These are phyloP conservation scores for Brachypteracias leptosomus DNA, from an alignment of 2,113 vertebrate species.

Conservation along the genomic window DNA sequence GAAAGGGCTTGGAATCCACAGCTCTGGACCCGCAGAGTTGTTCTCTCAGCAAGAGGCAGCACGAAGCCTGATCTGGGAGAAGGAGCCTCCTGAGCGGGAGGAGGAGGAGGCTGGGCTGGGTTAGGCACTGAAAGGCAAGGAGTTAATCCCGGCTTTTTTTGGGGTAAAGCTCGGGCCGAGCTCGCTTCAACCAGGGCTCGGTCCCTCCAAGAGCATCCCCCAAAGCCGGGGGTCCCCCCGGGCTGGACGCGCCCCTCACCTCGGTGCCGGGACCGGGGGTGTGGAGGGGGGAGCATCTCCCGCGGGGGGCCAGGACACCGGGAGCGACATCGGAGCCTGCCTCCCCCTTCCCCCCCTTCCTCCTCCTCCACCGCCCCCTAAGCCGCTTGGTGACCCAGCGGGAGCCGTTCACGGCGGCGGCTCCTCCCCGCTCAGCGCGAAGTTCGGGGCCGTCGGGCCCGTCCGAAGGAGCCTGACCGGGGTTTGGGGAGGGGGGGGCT, in stretches of 20 bases:
- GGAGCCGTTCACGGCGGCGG: neutral
- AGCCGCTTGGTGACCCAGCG: neutral
- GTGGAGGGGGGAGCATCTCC: neutral
- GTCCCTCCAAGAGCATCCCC: neutral
- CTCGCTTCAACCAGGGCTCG: neutral
- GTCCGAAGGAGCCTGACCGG: neutral
- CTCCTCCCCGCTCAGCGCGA: neutral
- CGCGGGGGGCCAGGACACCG: neutral
- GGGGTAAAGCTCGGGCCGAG: neutral
- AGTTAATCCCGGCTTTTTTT: neutral
- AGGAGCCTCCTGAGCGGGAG: neutral
- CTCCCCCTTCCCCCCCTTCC: accelerated
- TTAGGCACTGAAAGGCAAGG: neutral
- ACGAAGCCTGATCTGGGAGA: neutral
- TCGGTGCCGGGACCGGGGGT: neutral
- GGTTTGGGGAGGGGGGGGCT: too few species aligned
- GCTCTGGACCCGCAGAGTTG: neutral
- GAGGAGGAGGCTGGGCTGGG: neutral
- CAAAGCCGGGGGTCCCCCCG: accelerated
- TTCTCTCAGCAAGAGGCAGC: neutral
- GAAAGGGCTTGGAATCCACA: neutral
- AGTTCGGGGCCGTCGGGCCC: neutral
- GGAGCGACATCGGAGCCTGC: neutral
- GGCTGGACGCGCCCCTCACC: too few species aligned
- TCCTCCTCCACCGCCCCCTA: neutral